Conservation (phyloP, 23 tunicate genomes). For the Clavelina lepadiformis region DNA sequence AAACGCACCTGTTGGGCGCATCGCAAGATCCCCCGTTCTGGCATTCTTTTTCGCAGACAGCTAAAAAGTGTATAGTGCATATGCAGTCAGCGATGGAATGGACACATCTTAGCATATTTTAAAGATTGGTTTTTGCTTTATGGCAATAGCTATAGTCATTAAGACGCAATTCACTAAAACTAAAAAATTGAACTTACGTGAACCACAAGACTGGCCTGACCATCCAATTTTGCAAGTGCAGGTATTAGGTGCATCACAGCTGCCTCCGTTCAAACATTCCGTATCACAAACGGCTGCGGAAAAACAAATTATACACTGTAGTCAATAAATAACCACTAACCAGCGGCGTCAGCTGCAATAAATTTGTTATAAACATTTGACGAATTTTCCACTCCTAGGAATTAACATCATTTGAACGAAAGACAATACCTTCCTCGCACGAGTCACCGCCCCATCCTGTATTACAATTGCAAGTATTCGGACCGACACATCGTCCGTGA, state of each 20-base stretch:
- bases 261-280: conserved; percentile 63
- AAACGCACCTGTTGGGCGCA: conserved; percentile 63
- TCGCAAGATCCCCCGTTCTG: conserved; percentile 54
- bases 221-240: conserved; percentile 45
- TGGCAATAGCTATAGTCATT: not conserved
- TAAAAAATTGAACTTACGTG: conserved; percentile 24
- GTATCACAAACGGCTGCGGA: conserved; percentile 39
- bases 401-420: too few species aligned
- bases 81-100: not conserved
- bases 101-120: too few species aligned
- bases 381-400: too few species aligned
- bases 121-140: too few species aligned
- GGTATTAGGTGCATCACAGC: conserved; percentile 48
- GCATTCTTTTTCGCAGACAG: conserved; percentile 52
- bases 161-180: not conserved
- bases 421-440: conserved; percentile 72
- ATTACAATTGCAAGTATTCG: conserved; percentile 73
- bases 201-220: conserved; percentile 31
- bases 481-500: conserved; percentile 69
- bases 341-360: too few species aligned
- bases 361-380: too few species aligned
- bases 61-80: conserved; percentile 14
- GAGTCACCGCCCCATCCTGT: conserved; percentile 70
- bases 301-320: not conserved
- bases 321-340: too few species aligned